Evolutionary conservation across 2,113 vertebrate genomes (phyloP), one percentile per base, ranked within the genome.

Genomic region (Dryoscopus gambensis): DNA sequence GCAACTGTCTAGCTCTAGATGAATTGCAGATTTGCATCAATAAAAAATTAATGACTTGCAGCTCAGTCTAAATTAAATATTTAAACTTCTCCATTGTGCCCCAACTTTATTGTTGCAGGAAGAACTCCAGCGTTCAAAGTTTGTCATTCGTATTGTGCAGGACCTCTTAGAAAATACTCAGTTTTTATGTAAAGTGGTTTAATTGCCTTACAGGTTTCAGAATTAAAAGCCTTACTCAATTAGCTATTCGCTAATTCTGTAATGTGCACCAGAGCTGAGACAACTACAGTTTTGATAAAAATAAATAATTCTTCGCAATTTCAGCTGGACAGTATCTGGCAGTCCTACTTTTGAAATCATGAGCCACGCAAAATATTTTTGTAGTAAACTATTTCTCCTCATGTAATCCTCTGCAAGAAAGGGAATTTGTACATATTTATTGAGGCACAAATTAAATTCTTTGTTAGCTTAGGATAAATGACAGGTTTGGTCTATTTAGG

Each of bases 41-140:
- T 97, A 91, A 94, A 96, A 96, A 59, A 94, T 95, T 89, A 73
- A 95, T 93, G 78, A 86, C 74, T 92, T 94, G 60, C 39, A 88
- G 74, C 50, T 88, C 79, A 49, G 31, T 87, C 53, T 57, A 62
- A 87, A 91, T 95, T 73, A 96, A 97, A 91, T 92, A 93, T 96
- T 96, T 96, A 93, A 93, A 88, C 23, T 71, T 92, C n/a, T 86
- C 49, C 63, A 17, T 86, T 91, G 50, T 94, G 31, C 31, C 50
- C 64, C 64, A 89, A 31, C 24, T n/a, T 74, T 55, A 65, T 11
- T 88, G 31, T 90, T 77, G 23, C 81, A 85, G 75, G 44, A 75
- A 63, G 6, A 76, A 46, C 39, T 77, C 31, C 44, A 64, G 9
- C 24, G 4, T 91, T 87, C 89, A 49, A 90, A 84, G 55, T 86